Conservation (phyloP, 1,140 invertebrate genomes). For the Diorhabda elongata region DNA sequence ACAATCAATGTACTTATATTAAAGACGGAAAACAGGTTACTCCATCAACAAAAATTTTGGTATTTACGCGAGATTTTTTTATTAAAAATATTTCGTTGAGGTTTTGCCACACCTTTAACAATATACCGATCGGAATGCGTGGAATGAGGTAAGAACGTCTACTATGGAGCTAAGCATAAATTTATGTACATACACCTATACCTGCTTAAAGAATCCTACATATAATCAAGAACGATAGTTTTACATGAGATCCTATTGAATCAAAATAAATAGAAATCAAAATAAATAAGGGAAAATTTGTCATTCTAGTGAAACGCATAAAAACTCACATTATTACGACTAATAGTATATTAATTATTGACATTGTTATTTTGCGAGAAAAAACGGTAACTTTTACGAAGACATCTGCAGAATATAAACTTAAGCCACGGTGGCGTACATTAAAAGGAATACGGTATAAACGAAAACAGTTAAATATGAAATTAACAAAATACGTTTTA, state of each 20-base stretch:
- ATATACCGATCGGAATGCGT: constrained; percentile 10
- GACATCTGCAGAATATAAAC: constrained; percentile 12
- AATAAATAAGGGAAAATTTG: constrained; percentile 1
- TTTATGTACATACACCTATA: constrained; percentile 4
- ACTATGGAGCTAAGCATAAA: not conserved
- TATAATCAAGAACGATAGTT: not conserved
- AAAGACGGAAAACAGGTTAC: no score
- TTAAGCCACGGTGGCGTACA: constrained; percentile 11
- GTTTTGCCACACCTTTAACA: constrained; percentile 9
- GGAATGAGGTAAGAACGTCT: constrained; percentile 12
- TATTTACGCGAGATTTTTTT: not conserved
- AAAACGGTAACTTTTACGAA: not conserved
- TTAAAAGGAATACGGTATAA: constrained; percentile 12
- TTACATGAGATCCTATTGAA: not conserved
- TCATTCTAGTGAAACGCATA: not conserved
- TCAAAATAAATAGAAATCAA: not conserved
- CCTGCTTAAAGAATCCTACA: not conserved
- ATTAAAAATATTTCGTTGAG: constrained; percentile 6
- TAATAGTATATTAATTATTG: no score
- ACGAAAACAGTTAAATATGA: constrained; percentile 8
- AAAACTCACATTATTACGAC: not conserved
- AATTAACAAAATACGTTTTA: not conserved
- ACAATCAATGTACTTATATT: no score
- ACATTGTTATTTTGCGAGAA: not conserved
- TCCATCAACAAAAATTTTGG: no score